Conservation (phyloP, 2,113 vertebrate genomes). For the Naja naja region DNA sequence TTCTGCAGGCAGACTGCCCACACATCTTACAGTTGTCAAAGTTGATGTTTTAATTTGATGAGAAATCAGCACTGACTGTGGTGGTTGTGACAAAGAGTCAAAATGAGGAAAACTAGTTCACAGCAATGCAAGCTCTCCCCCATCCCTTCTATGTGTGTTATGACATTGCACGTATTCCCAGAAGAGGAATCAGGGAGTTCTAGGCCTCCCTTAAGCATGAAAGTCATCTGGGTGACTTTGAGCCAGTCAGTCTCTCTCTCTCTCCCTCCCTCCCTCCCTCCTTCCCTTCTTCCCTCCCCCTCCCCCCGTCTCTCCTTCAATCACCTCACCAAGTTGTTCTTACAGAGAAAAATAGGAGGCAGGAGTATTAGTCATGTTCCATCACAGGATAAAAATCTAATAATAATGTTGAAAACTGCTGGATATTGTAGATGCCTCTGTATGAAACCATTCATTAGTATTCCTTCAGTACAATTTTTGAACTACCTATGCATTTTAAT, state of each 20-base stretch:
- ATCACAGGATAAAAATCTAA: not conserved
- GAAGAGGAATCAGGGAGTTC: not conserved
- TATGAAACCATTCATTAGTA: not conserved
- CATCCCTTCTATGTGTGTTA: not conserved
- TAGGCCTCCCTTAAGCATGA: not conserved
- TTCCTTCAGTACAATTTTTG: not conserved
- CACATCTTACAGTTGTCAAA: not conserved
- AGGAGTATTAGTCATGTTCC: not conserved
- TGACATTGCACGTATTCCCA: not conserved
- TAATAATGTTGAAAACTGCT: not conserved
- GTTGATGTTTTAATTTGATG: not conserved
- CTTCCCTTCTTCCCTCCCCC: fast-evolving
- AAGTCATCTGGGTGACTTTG: not conserved
- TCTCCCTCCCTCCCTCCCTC: too few relatives aligned
- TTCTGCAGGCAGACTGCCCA: not conserved
- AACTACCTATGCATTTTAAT: not conserved
- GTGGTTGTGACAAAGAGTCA: not conserved
- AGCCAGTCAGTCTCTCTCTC: not conserved
- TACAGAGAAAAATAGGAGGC: not conserved
- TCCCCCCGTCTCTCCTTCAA: not conserved
- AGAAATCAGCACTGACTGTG: not conserved
- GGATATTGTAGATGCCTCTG: not conserved
- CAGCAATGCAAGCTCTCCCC: not conserved
- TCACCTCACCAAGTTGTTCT: not conserved
- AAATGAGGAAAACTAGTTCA: not conserved